Conservation (phyloP, 2,113 vertebrate genomes). For the Cromileptes altivelis region DNA sequence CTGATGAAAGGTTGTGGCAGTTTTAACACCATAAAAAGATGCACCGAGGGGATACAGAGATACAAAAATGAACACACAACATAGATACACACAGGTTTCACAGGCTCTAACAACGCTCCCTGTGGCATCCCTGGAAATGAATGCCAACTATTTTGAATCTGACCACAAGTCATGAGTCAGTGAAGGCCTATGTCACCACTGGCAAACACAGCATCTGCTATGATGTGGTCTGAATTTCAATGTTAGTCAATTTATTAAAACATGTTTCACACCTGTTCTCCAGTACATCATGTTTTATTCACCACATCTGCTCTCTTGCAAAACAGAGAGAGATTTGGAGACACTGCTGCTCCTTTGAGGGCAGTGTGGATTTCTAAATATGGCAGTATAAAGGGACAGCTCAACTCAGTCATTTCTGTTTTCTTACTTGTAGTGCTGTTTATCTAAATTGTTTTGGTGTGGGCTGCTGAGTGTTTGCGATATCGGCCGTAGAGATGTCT, state of each 20-base stretch:
- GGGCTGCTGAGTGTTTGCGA: too few relatives aligned
- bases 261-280: not conserved
- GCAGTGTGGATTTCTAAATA: too few relatives aligned
- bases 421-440: too few relatives aligned
- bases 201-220: not conserved
- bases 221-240: not conserved
- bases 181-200: not conserved
- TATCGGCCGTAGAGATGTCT: too few relatives aligned
- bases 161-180: not conserved
- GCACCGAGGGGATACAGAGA: not conserved
- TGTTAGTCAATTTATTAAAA: not conserved
- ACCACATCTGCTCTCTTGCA: not conserved
- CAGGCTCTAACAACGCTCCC: not conserved
- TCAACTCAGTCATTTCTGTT: too few relatives aligned
- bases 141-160: not conserved
- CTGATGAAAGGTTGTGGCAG: not conserved
- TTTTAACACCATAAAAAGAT: slow-evolving; percentile 1
- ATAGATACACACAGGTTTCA: slow-evolving; percentile 51
- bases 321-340: not conserved
- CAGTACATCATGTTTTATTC: not conserved
- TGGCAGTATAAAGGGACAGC: too few relatives aligned
- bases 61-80: slow-evolving; percentile 22
- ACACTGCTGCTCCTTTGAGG: not conserved
- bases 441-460: too few relatives aligned
- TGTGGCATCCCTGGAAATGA: too few relatives aligned